Evolutionary conservation across 2,888 invertebrate species (phyloP).

Genomic region (Galerucella nymphaeae): DNA sequence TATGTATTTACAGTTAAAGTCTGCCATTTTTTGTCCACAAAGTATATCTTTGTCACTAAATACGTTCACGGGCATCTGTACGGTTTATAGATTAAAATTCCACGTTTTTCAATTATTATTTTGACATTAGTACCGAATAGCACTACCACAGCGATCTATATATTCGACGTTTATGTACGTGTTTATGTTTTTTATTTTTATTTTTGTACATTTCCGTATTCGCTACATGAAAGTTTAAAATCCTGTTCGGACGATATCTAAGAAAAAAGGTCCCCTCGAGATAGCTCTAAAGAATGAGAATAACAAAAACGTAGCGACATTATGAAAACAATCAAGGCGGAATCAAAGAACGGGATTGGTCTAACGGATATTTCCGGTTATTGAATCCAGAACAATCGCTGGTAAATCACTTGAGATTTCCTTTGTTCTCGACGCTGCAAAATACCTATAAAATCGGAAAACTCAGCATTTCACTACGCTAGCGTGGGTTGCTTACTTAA

Average conservation of each 20-base stretch:
- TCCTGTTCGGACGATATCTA: background rate
- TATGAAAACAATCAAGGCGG: conserved; percentile 61
- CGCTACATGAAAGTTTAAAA: conserved; percentile 11
- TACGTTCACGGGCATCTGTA: no score
- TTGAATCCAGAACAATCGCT: conserved; percentile 59
- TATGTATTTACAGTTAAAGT: no score
- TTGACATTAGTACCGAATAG: no score
- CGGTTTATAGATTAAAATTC: no score
- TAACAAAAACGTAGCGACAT: conserved; percentile 51
- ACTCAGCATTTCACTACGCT: conserved; percentile 33
- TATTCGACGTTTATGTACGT: no score
- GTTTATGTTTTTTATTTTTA: background rate
- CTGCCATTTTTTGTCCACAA: no score
- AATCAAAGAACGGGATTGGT: conserved; percentile 61
- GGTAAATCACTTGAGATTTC: conserved; percentile 58
- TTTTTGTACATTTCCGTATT: background rate
- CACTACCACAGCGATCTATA: no score
- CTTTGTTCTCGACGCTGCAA: conserved; percentile 51
- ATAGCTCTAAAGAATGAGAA: conserved; percentile 29
- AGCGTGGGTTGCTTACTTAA: conserved; percentile 37
- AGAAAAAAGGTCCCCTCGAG: conserved; percentile 14
- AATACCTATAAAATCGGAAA: conserved; percentile 47
- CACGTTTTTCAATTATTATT: no score
- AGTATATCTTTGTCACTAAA: no score
- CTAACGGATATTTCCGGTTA: conserved; percentile 59